These are phyloP conservation scores for Chrysocyon brachyurus DNA, from an alignment of 2,797 vertebrate species.

Conservation along the genomic window DNA sequence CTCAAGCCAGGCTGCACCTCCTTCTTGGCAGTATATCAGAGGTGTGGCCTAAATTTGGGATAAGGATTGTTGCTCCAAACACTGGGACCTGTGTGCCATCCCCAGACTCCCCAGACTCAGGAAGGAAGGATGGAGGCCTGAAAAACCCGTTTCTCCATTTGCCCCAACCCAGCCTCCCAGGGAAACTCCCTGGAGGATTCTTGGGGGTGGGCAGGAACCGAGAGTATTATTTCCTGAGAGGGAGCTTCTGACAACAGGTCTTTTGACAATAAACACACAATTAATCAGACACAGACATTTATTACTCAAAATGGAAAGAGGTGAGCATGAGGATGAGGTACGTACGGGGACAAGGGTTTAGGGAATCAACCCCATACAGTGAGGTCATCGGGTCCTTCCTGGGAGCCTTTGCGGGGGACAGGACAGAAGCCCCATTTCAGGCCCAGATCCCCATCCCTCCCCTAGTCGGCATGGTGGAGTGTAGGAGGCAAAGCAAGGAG, in stretches of 20 bases:
- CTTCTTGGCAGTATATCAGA: conserved; percentile 28
- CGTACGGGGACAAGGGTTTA: not conserved
- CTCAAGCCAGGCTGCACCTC: not conserved
- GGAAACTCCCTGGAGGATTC: conserved; percentile 53
- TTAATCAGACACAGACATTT: conserved; percentile 62
- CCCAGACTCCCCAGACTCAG: not conserved
- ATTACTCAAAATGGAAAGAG: conserved; percentile 66
- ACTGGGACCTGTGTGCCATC: conserved; percentile 57
- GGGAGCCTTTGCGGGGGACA: not conserved
- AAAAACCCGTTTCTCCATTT: conserved; percentile 72
- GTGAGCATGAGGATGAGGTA: not conserved
- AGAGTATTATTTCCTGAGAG: not conserved
- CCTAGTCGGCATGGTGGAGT: not conserved
- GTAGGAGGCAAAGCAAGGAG: not conserved
- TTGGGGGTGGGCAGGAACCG: not conserved
- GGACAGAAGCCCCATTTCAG: conserved; percentile 11
- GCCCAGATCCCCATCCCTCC: not conserved
- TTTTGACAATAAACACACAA: conserved; percentile 34
- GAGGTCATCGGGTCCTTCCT: conserved; percentile 5
- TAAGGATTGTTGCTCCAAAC: conserved; percentile 69
- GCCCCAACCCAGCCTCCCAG: not conserved
- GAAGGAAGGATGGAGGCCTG: conserved; percentile 13
- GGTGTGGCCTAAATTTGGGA: conserved; percentile 63
- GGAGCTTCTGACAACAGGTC: not conserved
- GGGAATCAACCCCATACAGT: not conserved